These are phyloP conservation scores for Andrena marginata DNA, from an alignment of 2,888 invertebrate genomes.

Conservation along the genomic window DNA sequence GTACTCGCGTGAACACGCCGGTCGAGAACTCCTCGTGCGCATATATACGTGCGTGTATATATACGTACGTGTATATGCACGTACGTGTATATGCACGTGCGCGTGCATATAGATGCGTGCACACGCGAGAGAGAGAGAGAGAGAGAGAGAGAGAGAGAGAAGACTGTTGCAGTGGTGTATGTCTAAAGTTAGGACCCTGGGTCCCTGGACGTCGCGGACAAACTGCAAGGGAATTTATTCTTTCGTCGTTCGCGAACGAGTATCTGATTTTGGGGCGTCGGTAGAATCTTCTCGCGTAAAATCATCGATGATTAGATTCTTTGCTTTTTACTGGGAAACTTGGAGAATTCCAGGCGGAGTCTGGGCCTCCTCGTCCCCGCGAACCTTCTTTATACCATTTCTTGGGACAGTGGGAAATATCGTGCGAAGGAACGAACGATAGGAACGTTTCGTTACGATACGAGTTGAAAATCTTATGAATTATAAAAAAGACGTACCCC, in stretches of 20 bases:
- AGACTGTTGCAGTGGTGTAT: slow-evolving; percentile 62
- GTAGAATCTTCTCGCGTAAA: not conserved
- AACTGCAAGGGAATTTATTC: slow-evolving; percentile 42
- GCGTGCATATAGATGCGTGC: slow-evolving; percentile 36
- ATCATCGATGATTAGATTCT: no score
- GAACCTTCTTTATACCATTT: no score
- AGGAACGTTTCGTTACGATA: no score
- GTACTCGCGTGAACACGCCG: slow-evolving; percentile 61
- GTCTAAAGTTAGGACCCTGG: slow-evolving; percentile 59
- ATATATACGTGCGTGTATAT: not conserved
- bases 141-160: slow-evolving; percentile 35
- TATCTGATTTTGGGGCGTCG: not conserved
- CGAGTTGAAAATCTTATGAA: no score
- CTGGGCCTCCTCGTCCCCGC: no score
- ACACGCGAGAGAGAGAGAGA: slow-evolving; percentile 25
- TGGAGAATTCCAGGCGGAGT: no score
- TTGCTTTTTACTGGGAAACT: no score
- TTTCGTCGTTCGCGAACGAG: slow-evolving; percentile 27
- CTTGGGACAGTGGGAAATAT: no score
- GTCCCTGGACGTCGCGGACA: slow-evolving; percentile 21
- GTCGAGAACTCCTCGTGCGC: slow-evolving; percentile 33
- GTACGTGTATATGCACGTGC: not conserved
- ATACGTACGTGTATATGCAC: not conserved
- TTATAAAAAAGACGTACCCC: no score
- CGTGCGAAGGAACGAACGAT: no score